Evolutionary conservation across 2,113 vertebrate species (phyloP), one percentile per base, ranked within the genome.

Genomic region (Corythoichthys intestinalis): DNA sequence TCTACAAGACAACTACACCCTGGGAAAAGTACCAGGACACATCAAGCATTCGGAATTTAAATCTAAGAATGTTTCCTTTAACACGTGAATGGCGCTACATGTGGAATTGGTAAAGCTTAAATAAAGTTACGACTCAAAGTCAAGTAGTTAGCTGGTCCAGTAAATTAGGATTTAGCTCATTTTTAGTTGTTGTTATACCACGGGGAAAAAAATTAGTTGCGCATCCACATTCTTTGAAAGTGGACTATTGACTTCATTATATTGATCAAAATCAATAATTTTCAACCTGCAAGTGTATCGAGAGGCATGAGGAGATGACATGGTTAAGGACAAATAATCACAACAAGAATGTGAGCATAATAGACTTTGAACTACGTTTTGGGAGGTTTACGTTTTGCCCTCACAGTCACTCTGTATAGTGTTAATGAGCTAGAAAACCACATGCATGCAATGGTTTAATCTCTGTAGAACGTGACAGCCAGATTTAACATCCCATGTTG

Each of bases 291-390:
- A 5, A 46, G 70, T 57, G 80, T 83, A n/a, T 80, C 82, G 82
- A 74, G 74, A 81, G 80, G 78, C 86, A 85, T 65, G 81, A 84
- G 20, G 83, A 46, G 3, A 50, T 50, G 13, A 76, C 77, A 71
- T 60, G 75, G 70, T 59, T 62, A 58, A 81, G 71, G 76, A 72
- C 63, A 82, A 87, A 86, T 80, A 80, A 83, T 85, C 78, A 48
- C 10, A 15, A 2, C n/a, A 13, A 41, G 52, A 50, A 69, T 85
- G 72, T 76, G 14, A 67, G 82, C 86, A 87, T 1, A 86, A 82
- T 35, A 53, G 48, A 60, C 69, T 83, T 86, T 86, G 81, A 85
- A 86, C 28, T 75, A 81, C 83, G 72, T 78, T 81, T 81, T 85
- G 86, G 82, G 83, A 86, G 87, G 76, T 71, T 72, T 73, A 64